phyloP scores from a whole-genome alignment of 1,140 invertebrate species.

The Maconellicoccus hirsutus region DNA sequence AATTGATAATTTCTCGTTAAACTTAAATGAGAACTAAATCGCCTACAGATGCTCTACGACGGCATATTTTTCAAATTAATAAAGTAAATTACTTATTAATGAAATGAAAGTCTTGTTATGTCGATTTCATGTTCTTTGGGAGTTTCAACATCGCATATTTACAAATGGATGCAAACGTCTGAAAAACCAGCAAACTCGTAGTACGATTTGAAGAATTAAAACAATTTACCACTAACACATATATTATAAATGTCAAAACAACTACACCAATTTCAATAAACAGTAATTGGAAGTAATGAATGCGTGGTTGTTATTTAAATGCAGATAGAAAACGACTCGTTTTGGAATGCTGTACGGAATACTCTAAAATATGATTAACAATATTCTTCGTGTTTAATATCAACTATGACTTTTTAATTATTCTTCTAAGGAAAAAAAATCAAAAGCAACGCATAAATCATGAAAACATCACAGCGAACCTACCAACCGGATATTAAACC shows the following conservation, averaged over 20 bases:
- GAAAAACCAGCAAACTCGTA: too few species aligned
- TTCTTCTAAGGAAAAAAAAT: neutral
- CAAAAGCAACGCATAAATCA: neutral
- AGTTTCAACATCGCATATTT: too few species aligned
- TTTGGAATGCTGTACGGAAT: neutral
- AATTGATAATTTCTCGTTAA: too few species aligned
- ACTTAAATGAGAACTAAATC: too few species aligned
- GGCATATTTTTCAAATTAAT: too few species aligned
- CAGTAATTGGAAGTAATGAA: slow-evolving; percentile 9
- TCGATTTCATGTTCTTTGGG: too few species aligned
- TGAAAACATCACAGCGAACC: neutral
- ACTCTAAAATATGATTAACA: slow-evolving; percentile 2
- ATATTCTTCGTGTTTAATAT: neutral
- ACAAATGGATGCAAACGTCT: too few species aligned
- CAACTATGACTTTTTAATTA: slow-evolving; percentile 9
- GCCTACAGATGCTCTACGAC: too few species aligned
- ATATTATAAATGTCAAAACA: slow-evolving; percentile 5
- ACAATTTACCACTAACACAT: neutral
- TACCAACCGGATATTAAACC: neutral
- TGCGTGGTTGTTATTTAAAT: neutral
- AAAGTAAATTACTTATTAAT: too few species aligned
- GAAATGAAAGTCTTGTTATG: too few species aligned
- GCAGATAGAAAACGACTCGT: neutral
- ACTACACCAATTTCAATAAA: neutral
- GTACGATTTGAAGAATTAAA: too few species aligned